Conservation (phyloP, 2,888 invertebrate genomes). For the Tetragonisca angustula region DNA sequence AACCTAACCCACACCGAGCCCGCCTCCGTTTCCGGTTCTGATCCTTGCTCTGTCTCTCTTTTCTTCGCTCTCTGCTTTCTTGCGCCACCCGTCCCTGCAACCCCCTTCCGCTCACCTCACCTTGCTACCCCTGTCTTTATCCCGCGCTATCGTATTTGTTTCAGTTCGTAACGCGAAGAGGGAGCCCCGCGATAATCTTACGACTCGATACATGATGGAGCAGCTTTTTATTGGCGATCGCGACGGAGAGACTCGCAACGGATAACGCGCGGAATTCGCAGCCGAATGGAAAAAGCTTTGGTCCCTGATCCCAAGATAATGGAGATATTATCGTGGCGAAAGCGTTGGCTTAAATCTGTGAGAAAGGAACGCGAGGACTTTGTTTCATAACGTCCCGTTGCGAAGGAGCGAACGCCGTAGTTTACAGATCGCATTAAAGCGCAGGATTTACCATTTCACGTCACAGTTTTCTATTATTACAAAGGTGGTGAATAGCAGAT, state of each 20-base stretch:
- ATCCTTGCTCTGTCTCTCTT: constrained; percentile 67
- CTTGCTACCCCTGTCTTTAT: constrained; percentile 46
- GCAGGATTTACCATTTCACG: not conserved
- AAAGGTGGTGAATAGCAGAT: not conserved
- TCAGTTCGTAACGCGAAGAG: constrained; percentile 21
- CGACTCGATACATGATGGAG: constrained; percentile 43
- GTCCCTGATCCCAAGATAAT: constrained; percentile 50
- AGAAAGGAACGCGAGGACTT: not conserved
- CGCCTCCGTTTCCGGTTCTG: constrained; percentile 66
- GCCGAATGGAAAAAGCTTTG: constrained; percentile 20
- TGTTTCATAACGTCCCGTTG: constrained; percentile 18
- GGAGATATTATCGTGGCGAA: constrained; percentile 63
- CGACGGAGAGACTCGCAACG: constrained; percentile 8
- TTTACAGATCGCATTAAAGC: constrained; percentile 1
- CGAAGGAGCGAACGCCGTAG: not conserved
- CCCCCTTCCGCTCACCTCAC: constrained; percentile 6
- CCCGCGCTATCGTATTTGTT: constrained; percentile 58
- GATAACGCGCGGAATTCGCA: constrained; percentile 20
- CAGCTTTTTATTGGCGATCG: constrained; percentile 1
- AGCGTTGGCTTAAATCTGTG: constrained; percentile 14
- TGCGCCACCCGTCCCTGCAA: constrained; percentile 1
- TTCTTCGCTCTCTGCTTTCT: constrained; percentile 45
- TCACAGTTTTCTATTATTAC: not conserved
- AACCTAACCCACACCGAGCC: constrained; percentile 68
- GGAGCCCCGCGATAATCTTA: not conserved